Base-by-base conservation (phyloP, 2,797 vertebrate genomes). In the Clarias fuscus region DNA sequence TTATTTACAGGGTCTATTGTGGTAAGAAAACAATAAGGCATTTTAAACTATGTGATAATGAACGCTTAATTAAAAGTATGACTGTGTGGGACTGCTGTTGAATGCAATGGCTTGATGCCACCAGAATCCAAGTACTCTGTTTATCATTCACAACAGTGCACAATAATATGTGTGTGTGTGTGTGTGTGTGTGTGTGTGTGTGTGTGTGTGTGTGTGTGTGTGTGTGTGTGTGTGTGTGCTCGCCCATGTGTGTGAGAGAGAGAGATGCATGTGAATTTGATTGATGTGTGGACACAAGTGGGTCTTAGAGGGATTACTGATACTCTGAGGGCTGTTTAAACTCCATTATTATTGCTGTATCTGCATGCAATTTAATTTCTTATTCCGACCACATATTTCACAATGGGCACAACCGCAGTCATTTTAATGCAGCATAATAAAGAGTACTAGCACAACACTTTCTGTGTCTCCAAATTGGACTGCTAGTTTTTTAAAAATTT, bases 11-110 rank as follows among this genome's bases (percentile, higher is more conserved):
- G 75, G 67, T 87, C 75, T 72, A 40, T 78, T 83, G 64, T 48
- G 14, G 73, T 64, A 58, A 67, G 65, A 75, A 65, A 84, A 87
- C 73, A 87, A 64, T 82, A n/a, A 67, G 79, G 53, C 78, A 24
- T 79, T 83, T 84, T 67, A 18, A 80, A 83, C 56, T 70, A 48
- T 78, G 71, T 67, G 77, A 76, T 77, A 82, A 20, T 86, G 79
- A 80, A 86, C 79, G 87, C 78, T 90, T 88, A 86, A 88, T 90
- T 88, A 86, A 82, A 88, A 88, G 58, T 79, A 22, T 53, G 70
- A 27, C 37, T 77, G 33, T 72, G 65, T 71, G 64, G 58, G 40
- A 40, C 75, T 73, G 56, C 43, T 22, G 76, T 6, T 84, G 58
- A 30, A 87, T 62, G 15, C 83, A 84, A 30, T 85, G 58, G 72